Conservation (phyloP, 2,113 vertebrate species). For the Pan troglodytes region NHGRI_mPanTro3-v2.1_pri NC_072419.2:64669501-64670000, state of each 20-base stretch:
- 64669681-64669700: too few relatives aligned
- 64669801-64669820: too few relatives aligned
- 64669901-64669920: not conserved
- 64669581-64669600: too few relatives aligned
- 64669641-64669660: too few relatives aligned
- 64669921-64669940: not conserved
- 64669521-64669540: too few relatives aligned
- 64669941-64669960: not conserved
- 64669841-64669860: accelerated
- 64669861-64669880: not conserved
- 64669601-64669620: too few relatives aligned
- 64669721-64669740: not conserved
- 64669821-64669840: not conserved
- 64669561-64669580: too few relatives aligned
- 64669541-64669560: too few relatives aligned
- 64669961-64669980: accelerated
- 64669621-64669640: too few relatives aligned
- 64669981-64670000: accelerated
- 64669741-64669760: not conserved
- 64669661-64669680: too few relatives aligned
- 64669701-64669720: too few relatives aligned
- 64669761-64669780: not conserved
- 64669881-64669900: not conserved
- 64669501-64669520: too few relatives aligned
- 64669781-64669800: not conserved